phyloP scores from a whole-genome alignment of 2,888 invertebrate species.

The Habroteleia sp. region DNA sequence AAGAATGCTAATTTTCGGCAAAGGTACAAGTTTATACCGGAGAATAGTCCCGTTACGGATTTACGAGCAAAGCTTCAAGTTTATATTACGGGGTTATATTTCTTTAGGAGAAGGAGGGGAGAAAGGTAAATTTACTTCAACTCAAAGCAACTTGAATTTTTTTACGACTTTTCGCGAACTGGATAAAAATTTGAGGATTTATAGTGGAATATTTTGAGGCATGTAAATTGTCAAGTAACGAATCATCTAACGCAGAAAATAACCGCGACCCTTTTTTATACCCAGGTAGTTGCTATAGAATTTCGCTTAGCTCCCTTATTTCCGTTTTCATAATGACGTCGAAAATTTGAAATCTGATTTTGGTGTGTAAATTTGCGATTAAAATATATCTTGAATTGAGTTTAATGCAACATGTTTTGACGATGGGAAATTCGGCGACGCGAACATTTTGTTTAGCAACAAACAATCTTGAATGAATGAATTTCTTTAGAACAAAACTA shows the following conservation, averaged over 20 bases:
- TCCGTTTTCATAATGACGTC: constrained; percentile 37
- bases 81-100: constrained; percentile 24
- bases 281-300: constrained; percentile 17
- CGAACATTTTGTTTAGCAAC: neutral
- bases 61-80: constrained; percentile 28
- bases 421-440: neutral
- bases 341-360: constrained; percentile 49
- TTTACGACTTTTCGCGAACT: constrained; percentile 24
- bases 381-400: constrained; percentile 37
- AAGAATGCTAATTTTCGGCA: constrained; percentile 49
- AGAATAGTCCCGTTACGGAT: constrained; percentile 7
- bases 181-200: constrained; percentile 45
- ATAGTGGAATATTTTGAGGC: constrained; percentile 21
- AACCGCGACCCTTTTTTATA: constrained; percentile 35
- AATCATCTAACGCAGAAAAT: constrained; percentile 33
- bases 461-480: no score
- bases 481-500: no score
- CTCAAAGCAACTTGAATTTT: constrained; percentile 18
- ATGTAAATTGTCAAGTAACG: constrained; percentile 42
- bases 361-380: constrained; percentile 11
- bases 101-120: constrained; percentile 14
- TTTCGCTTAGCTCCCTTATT: constrained; percentile 49
- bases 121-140: constrained; percentile 16
- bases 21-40: constrained; percentile 15
- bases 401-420: neutral